Percentiles rank a stretch among this genome's conserved stretches.
Evolutionary conservation across 2,113 vertebrate genomes (phyloP).

Genomic region (Nematolebias whitei): DNA sequence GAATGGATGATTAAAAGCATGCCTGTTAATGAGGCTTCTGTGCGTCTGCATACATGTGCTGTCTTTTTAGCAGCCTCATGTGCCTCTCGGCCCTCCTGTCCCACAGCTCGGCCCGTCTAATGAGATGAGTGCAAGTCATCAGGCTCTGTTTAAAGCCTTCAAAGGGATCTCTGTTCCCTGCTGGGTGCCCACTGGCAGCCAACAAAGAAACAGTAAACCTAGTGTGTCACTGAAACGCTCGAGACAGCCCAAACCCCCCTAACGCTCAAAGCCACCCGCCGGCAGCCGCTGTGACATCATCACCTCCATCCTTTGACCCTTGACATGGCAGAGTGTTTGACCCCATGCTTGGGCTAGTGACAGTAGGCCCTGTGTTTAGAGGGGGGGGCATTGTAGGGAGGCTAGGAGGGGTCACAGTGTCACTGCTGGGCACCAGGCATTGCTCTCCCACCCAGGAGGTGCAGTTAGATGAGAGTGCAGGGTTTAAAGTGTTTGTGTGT

Average conservation of each 20-base stretch:
- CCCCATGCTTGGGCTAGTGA: constrained; percentile 61
- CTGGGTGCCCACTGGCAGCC: constrained; percentile 72
- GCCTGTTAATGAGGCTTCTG: constrained; percentile 17
- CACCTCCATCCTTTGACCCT: constrained; percentile 69
- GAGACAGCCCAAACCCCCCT: constrained; percentile 57
- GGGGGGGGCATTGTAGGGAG: constrained; percentile 46
- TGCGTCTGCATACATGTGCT: constrained; percentile 38
- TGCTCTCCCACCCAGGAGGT: constrained; percentile 41
- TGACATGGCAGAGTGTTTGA: constrained; percentile 70
- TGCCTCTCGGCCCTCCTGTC: constrained; percentile 28
- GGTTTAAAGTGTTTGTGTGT: constrained; percentile 34
- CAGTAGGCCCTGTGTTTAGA: constrained; percentile 71
- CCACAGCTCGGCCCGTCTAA: constrained; percentile 71
- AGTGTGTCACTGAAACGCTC: constrained; percentile 62
- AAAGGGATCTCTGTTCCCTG: constrained; percentile 75
- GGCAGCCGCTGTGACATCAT: constrained; percentile 76
- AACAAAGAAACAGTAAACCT: constrained; percentile 71
- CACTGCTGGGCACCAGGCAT: constrained; percentile 49
- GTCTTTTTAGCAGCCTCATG: constrained; percentile 45
- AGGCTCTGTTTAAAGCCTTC: constrained; percentile 78
- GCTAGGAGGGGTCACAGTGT: constrained; percentile 60
- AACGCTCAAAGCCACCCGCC: constrained; percentile 40
- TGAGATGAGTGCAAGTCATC: constrained; percentile 77
- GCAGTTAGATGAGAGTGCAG: background rate
- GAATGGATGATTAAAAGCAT: constrained; percentile 13